A percentile compares a stretch with the other conserved stretches of the same genome.
phyloP scores from a whole-genome alignment of 2,888 invertebrate species.

The Spialia ferax region DNA sequence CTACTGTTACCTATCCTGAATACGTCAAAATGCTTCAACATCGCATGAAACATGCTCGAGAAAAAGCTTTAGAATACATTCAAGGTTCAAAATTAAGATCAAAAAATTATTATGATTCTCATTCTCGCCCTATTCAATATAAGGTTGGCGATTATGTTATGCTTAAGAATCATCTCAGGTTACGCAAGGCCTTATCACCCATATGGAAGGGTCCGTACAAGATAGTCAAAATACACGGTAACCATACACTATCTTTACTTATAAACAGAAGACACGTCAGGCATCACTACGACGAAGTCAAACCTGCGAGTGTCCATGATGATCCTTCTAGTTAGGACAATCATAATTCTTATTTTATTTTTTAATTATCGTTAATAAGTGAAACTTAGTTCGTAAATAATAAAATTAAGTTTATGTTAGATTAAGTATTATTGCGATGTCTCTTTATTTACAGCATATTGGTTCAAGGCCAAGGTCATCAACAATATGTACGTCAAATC shows the following conservation, averaged over 20 bases:
- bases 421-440: background rate
- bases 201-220: background rate
- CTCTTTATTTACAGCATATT: constrained; percentile 1
- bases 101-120: constrained; percentile 7
- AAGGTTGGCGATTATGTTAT: constrained; percentile 5
- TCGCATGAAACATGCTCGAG: constrained; percentile 2
- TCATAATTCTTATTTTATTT: background rate
- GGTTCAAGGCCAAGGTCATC: constrained; percentile 1
- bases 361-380: too few relatives aligned
- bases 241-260: constrained; percentile 1
- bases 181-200: background rate
- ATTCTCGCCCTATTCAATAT: background rate
- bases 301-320: background rate
- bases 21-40: constrained; percentile 1
- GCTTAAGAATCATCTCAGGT: background rate
- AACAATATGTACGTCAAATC: too few relatives aligned
- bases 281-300: background rate
- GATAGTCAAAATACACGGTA: constrained; percentile 5
- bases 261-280: background rate
- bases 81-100: background rate
- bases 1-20: background rate
- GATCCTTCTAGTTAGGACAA: background rate
- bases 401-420: too few relatives aligned
- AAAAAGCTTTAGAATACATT: constrained; percentile 8
- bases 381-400: too few relatives aligned